Conservation (phyloP, 1,140 invertebrate species). For the Venustaconcha ellipsiformis region DNA sequence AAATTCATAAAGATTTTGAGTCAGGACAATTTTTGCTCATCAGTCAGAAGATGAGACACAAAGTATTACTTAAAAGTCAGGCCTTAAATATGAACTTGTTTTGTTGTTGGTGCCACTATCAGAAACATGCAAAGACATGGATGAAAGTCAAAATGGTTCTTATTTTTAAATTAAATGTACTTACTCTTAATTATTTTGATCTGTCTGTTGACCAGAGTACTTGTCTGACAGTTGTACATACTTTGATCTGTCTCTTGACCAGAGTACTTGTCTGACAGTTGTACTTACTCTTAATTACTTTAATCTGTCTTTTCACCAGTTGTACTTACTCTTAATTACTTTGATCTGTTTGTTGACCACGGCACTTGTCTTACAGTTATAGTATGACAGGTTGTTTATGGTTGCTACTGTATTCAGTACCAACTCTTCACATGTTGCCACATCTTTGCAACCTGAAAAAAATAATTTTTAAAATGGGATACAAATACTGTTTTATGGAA, state of each 20-base stretch:
- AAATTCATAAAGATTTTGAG: too few species aligned
- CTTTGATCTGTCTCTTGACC: neutral
- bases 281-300: neutral
- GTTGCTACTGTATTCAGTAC: slow-evolving; percentile 76
- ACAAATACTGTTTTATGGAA: neutral
- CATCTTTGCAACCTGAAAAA: slow-evolving; percentile 66
- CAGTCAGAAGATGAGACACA: too few species aligned
- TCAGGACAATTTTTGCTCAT: too few species aligned
- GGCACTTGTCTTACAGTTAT: slow-evolving; percentile 62
- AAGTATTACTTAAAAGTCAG: too few species aligned
- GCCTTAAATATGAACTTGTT: too few species aligned
- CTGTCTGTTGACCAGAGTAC: slow-evolving; percentile 53
- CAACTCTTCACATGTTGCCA: slow-evolving; percentile 76
- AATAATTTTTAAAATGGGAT: neutral
- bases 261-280: too few species aligned
- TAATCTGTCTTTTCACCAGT: slow-evolving; percentile 2
- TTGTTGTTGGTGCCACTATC: too few species aligned
- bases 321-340: slow-evolving; percentile 70
- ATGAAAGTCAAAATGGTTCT: too few species aligned
- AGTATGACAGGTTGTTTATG: slow-evolving; percentile 79
- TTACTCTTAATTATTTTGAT: slow-evolving; percentile 56
- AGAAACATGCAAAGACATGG: too few species aligned
- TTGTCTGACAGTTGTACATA: slow-evolving; percentile 66
- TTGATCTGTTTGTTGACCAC: slow-evolving; percentile 55
- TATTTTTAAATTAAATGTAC: neutral